Evolutionary conservation across 64 coral and sea anemone genomes (phyloP).

Genomic region (Trachythela sp.): DNA sequence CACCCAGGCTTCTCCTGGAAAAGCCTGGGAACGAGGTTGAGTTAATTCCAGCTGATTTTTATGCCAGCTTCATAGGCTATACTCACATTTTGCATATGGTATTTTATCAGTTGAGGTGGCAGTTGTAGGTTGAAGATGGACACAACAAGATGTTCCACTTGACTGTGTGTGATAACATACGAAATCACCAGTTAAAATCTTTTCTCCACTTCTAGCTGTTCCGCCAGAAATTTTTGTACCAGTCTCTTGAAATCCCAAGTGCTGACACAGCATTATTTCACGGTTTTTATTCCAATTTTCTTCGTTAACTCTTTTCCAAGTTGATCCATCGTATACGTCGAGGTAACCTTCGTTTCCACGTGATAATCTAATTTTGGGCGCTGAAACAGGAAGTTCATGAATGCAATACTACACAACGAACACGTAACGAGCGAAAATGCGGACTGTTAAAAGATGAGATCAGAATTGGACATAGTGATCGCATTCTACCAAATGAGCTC

Average conservation of each 20-base stretch:
- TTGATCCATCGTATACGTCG: not conserved
- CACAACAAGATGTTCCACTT: not conserved
- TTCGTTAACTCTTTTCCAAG: not conserved
- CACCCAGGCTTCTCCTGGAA: too few relatives aligned
- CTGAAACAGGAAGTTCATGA: not conserved
- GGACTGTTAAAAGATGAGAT: too few relatives aligned
- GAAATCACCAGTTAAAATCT: not conserved
- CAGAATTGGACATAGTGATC: too few relatives aligned
- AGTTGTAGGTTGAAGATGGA: not conserved
- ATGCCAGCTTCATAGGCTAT: not conserved
- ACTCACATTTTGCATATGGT: not conserved
- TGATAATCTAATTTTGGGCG: not conserved
- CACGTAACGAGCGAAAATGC: too few relatives aligned
- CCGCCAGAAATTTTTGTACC: too few relatives aligned
- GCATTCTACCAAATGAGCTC: too few relatives aligned
- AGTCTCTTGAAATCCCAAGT: not conserved
- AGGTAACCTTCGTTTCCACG: not conserved
- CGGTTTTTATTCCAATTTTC: not conserved
- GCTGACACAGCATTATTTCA: not conserved
- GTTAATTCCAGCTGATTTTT: too few relatives aligned
- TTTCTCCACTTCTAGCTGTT: not conserved
- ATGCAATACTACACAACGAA: too few relatives aligned
- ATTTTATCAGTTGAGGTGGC: not conserved
- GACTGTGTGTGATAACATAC: not conserved
- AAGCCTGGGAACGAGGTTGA: too few relatives aligned